These are phyloP conservation scores for Pristiophorus japonicus DNA, from an alignment of 2,113 vertebrate genomes.

Conservation along the genomic window DNA sequence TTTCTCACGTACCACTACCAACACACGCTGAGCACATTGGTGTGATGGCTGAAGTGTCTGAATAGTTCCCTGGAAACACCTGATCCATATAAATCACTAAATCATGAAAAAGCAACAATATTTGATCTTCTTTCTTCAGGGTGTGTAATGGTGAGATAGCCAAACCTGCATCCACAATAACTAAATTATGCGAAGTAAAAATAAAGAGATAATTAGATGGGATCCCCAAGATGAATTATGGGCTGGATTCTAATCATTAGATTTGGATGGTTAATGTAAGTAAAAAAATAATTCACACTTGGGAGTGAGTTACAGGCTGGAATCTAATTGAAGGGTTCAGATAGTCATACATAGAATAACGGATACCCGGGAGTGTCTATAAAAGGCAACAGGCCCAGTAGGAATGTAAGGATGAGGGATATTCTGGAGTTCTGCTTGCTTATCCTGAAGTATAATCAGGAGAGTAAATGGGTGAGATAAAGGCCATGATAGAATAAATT, in stretches of 20 bases:
- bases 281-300: neutral
- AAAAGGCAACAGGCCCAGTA: neutral
- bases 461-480: neutral
- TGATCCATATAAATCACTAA: neutral
- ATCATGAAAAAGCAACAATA: neutral
- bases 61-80: neutral
- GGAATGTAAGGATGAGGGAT: neutral
- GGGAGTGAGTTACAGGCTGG: neutral
- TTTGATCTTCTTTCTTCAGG: neutral
- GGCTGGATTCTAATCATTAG: neutral
- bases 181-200: slow-evolving; percentile 8
- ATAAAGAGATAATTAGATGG: slow-evolving; percentile 3
- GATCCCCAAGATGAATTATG: neutral
- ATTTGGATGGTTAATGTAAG: neutral
- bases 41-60: neutral
- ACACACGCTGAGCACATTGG: neutral
- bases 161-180: neutral
- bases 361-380: neutral
- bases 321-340: neutral
- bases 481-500: neutral
- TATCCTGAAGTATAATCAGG: neutral
- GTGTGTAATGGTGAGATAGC: neutral
- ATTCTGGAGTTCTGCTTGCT: neutral
- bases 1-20: neutral
- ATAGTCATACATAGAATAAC: neutral